These are phyloP conservation scores for Naja naja DNA, from an alignment of 2,113 vertebrate species.

Conservation along the genomic window DNA sequence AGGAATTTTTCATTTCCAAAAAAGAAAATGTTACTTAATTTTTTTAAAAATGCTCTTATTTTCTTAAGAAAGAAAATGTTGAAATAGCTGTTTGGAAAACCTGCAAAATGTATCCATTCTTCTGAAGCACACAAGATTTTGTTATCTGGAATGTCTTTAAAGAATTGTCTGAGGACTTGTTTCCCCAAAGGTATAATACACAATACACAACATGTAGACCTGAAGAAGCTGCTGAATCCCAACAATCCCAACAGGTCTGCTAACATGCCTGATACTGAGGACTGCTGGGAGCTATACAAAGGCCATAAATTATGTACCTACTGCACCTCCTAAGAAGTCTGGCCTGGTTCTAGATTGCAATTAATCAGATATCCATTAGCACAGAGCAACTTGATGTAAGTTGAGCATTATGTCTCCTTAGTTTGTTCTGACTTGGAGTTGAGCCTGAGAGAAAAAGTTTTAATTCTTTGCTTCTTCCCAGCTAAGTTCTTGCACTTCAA, in stretches of 20 bases:
- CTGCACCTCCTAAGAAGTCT: background rate
- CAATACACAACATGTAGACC: background rate
- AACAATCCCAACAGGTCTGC: background rate
- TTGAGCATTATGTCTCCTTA: background rate
- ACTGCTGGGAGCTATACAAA: background rate
- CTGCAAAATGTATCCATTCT: slow-evolving; percentile 37
- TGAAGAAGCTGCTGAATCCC: background rate
- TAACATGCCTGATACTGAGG: background rate
- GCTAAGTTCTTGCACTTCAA: background rate
- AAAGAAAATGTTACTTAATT: slow-evolving; percentile 21
- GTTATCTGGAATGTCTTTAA: slow-evolving; percentile 47
- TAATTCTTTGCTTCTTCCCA: background rate
- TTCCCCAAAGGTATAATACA: background rate
- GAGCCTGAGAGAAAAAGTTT: background rate
- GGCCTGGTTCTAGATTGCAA: background rate
- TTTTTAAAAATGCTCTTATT: slow-evolving; percentile 37
- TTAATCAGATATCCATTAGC: background rate
- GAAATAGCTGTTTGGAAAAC: slow-evolving; percentile 50
- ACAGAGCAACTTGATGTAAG: background rate
- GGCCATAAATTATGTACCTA: background rate
- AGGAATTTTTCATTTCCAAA: slow-evolving; percentile 42
- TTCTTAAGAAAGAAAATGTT: slow-evolving; percentile 60
- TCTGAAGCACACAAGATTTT: slow-evolving; percentile 44
- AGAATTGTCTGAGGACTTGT: background rate
- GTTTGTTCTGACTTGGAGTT: background rate